Base-by-base conservation (phyloP, 1,140 invertebrate genomes). In the Drosophila parabipectinata region DNA sequence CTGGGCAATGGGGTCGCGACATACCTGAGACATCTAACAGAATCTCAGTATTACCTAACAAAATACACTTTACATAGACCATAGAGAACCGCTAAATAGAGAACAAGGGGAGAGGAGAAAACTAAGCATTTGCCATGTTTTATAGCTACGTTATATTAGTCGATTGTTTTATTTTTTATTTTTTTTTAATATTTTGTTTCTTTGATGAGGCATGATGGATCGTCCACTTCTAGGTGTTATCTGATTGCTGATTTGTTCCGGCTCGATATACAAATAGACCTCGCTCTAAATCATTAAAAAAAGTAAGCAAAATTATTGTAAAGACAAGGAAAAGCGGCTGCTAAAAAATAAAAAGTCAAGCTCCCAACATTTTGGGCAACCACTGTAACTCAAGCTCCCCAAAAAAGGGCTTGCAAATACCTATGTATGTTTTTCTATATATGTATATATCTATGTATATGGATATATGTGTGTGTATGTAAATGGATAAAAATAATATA, bases 1-100 rank as follows among this genome's bases (percentile, higher is more conserved):
- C 45, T 58, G 73, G 77, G 30, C 28, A 28, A 39, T 10, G 51
- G 41, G 30, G 34, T 62, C 48, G 18, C 56, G 28, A 59, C 14
- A 71, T 48, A 72, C 64, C 81, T 82, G 79, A 83, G 79, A 85
- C 81, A 78, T 75, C 82, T 75, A 87, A 64, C 62, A 79, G 83
- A 88, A 88, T 88, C 83, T 88, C 83, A 88, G 83, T 88, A 88
- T 88, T 88, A 88, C 57, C 39, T 67, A 79, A 75, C 59, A 60
- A 80, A 77, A 74, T 67, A 75, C 71, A 83, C 55, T 51, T 51
- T 68, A 72, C 56, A 72, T 48, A 63, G 28, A 54, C 48, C 76
- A 61, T 45, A 67, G 21, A 52, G 26, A 54, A 57, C 48, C 21
- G 37, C 41, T 41, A 24, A 57, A 57, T 58, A 58, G 60, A 58